These are phyloP conservation scores for Blera fallax DNA, from an alignment of 2,888 invertebrate species.

Conservation along the genomic window DNA sequence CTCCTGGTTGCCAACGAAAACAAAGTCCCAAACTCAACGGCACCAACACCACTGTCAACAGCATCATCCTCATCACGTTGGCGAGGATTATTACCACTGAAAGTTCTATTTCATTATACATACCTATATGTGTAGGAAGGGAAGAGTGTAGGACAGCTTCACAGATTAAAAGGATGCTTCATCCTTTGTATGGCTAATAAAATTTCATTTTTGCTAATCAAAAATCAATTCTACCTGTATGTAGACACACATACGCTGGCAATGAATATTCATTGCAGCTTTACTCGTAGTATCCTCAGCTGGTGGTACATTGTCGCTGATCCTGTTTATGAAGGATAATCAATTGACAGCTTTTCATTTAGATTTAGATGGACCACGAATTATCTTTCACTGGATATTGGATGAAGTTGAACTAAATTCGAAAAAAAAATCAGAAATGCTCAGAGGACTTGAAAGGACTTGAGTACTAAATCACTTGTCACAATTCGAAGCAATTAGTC, in stretches of 20 bases:
- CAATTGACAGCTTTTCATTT: conserved; percentile 54
- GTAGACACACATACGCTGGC: neutral
- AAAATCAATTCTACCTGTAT: conserved; percentile 23
- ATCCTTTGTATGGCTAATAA: conserved; percentile 34
- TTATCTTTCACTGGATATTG: conserved; percentile 1
- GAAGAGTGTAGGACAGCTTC: neutral
- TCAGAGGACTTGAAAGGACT: neutral
- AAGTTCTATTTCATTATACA: conserved; percentile 29
- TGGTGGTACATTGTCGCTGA: conserved; percentile 20
- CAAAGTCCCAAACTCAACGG: conserved; percentile 17
- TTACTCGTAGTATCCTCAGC: neutral
- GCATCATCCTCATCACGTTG: conserved; percentile 26
- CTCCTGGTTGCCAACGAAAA: conserved; percentile 3
- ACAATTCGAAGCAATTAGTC: conserved; percentile 10
- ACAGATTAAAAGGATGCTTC: conserved; percentile 27
- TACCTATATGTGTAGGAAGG: neutral
- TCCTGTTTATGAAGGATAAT: conserved; percentile 69
- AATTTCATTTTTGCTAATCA: conserved; percentile 53
- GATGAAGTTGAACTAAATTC: neutral
- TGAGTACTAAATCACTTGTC: neutral
- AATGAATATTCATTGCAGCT: conserved; percentile 62
- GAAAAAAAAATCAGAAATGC: neutral
- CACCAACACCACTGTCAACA: conserved; percentile 9
- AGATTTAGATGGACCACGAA: conserved; percentile 16
- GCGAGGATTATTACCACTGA: conserved; percentile 44